Percentiles rank a stretch among this genome's conserved stretches.
phyloP scores from a whole-genome alignment of 1,140 invertebrate genomes.

The Holcopasites calliopsidis region DNA sequence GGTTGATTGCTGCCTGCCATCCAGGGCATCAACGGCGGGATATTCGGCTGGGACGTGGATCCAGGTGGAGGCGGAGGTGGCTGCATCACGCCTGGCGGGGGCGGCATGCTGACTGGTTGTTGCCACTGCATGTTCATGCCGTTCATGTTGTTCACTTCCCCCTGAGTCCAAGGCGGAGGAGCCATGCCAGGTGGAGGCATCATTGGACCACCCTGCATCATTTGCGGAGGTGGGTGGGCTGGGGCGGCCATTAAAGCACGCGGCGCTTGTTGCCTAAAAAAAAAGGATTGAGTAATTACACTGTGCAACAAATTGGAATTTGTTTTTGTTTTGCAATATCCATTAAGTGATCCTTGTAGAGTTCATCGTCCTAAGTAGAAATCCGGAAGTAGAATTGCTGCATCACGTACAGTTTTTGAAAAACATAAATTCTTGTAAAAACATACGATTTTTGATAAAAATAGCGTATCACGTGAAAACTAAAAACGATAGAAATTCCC shows the following conservation, averaged over 20 bases:
- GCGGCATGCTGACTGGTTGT: constrained; percentile 77
- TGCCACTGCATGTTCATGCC: constrained; percentile 79
- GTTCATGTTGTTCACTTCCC: constrained; percentile 65
- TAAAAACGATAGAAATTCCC: too few relatives aligned
- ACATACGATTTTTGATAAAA: neutral
- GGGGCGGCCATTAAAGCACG: constrained; percentile 84
- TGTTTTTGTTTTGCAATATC: too few relatives aligned
- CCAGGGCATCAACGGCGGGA: constrained; percentile 80
- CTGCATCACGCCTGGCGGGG: constrained; percentile 77
- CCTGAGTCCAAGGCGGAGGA: constrained; percentile 78
- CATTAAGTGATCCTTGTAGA: too few relatives aligned
- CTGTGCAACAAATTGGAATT: too few relatives aligned
- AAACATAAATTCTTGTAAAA: too few relatives aligned
- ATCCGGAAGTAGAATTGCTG: too few relatives aligned
- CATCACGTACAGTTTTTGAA: too few relatives aligned
- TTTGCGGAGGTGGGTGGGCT: constrained; percentile 77
- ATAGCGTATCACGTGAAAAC: too few relatives aligned
- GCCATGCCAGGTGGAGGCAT: constrained; percentile 79
- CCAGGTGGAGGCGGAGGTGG: constrained; percentile 82
- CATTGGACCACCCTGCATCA: constrained; percentile 75
- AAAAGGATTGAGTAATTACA: neutral
- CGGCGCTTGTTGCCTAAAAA: constrained; percentile 78
- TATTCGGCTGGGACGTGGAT: constrained; percentile 78
- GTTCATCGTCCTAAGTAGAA: too few relatives aligned
- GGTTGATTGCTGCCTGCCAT: constrained; percentile 79